Percentiles rank a stretch among this genome's conserved stretches.
Evolutionary conservation across 2,113 vertebrate genomes (phyloP).

Genomic region (Gopherus flavomarginatus): DNA sequence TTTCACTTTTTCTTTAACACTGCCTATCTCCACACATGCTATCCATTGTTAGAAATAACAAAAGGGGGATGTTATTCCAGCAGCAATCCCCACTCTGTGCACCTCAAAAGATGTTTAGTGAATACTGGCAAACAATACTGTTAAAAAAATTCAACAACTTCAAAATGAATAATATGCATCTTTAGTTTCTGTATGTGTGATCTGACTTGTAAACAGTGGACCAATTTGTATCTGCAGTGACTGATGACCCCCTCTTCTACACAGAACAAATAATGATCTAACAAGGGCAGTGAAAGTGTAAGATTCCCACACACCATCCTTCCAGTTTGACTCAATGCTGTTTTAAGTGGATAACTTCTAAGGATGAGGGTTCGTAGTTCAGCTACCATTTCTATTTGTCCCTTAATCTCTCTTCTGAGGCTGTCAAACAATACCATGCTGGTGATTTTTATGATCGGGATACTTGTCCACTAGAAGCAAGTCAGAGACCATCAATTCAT

Average conservation of each 20-base stretch:
- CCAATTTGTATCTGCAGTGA: neutral
- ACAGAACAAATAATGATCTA: neutral
- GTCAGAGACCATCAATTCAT: neutral
- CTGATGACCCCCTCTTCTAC: neutral
- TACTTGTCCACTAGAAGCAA: neutral
- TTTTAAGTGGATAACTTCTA: neutral
- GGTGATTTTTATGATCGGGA: neutral
- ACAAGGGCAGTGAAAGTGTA: neutral
- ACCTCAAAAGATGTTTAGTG: neutral
- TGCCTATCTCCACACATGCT: neutral
- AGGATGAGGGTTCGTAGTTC: neutral
- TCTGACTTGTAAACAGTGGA: neutral
- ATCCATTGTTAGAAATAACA: neutral
- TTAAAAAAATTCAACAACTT: neutral
- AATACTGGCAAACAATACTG: neutral
- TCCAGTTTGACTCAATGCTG: conserved; percentile 11
- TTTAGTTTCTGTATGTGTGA: neutral
- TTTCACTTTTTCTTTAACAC: neutral
- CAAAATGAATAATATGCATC: neutral
- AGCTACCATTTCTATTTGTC: neutral
- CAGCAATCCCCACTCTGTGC: neutral
- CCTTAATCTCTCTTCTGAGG: conserved; percentile 2
- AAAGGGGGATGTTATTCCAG: neutral
- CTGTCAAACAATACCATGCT: conserved; percentile 19
- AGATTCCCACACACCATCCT: neutral